Base-by-base conservation (phyloP, 1,140 invertebrate genomes). In the Colletes gigas region DNA sequence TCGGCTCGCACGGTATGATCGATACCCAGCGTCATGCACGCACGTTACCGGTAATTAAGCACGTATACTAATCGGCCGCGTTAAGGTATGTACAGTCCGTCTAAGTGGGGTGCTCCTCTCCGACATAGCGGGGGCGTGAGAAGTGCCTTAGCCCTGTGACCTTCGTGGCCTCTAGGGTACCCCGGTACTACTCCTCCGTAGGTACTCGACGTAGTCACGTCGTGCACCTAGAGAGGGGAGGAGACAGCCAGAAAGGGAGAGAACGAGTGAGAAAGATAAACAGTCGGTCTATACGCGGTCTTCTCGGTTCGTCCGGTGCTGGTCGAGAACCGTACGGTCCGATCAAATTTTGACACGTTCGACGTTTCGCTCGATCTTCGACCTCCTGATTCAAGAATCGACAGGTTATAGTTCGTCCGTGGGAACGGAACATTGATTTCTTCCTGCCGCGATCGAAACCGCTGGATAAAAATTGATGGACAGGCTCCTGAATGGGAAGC, bases 101-200 rank as follows among this genome's bases (percentile, higher is more conserved):
- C 88, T 92, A 92, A 92, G 91, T 92, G 90, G 90, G 88, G 89
- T 92, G 88, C 89, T 91, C 88, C 85, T 83, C 89, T 87, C 85
- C 81, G 87, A 89, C 85, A 90, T 89, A 88, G 90, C 90, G 91
- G 91, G 92, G 92, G 92, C 92, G 92, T 93, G 92, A 93, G 92
- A 93, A 93, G 92, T 92, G 91, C 92, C 91, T 92, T 92, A 91
- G 92, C 91, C 92, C 92, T 93, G 91, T 92, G 92, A 93, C 92
- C 92, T 91, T 90, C 88, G 87, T 89, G 88, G 87, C 91, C 90
- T 88, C 79, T 74, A 59, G 85, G 79, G 87, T 86, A 88, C 87
- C 80, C 83, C 83, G 83, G 83, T 83, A 88, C 87, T 89, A 86
- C 86, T 86, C 68, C 77, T 89, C 81, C 86, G 75, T 83, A 83